phyloP scores from a whole-genome alignment of 2,888 invertebrate genomes.

The Drosophila birchii region DNA sequence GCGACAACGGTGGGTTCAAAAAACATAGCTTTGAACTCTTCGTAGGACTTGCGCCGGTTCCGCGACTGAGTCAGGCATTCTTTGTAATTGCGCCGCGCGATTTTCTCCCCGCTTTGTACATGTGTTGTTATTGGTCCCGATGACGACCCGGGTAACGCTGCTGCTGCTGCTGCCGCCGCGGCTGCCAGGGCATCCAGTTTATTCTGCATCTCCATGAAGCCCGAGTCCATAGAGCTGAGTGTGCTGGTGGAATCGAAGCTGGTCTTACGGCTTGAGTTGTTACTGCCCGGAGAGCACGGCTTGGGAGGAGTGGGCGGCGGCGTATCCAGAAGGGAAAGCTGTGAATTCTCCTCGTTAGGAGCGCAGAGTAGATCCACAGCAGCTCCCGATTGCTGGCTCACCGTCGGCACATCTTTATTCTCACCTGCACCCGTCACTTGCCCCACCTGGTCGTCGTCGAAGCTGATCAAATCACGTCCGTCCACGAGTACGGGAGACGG shows the following conservation, averaged over 20 bases:
- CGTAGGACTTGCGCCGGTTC: constrained; percentile 85
- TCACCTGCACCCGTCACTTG: background rate
- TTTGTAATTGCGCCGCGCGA: constrained; percentile 82
- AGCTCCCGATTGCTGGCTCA: constrained; percentile 16
- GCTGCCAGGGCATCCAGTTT: constrained; percentile 78
- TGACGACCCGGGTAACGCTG: constrained; percentile 1
- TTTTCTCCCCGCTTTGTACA: constrained; percentile 69
- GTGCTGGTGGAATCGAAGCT: constrained; percentile 85
- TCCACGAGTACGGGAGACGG: constrained; percentile 1
- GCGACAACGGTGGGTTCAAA: constrained; percentile 44
- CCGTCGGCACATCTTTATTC: background rate
- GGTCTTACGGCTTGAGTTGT: constrained; percentile 84
- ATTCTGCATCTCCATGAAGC: constrained; percentile 85
- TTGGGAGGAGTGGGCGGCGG: constrained; percentile 73
- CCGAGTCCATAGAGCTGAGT: constrained; percentile 85
- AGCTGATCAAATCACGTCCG: constrained; percentile 82
- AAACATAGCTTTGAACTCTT: constrained; percentile 85
- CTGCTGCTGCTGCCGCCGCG: constrained; percentile 40
- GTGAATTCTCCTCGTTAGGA: constrained; percentile 63
- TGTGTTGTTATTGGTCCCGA: constrained; percentile 8
- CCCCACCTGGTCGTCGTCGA: constrained; percentile 74
- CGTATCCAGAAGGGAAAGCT: constrained; percentile 53
- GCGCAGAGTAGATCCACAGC: constrained; percentile 72
- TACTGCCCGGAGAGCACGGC: constrained; percentile 74
- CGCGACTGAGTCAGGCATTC: constrained; percentile 84